Conservation (phyloP, 2,888 invertebrate species). For the Noctua comes region DNA sequence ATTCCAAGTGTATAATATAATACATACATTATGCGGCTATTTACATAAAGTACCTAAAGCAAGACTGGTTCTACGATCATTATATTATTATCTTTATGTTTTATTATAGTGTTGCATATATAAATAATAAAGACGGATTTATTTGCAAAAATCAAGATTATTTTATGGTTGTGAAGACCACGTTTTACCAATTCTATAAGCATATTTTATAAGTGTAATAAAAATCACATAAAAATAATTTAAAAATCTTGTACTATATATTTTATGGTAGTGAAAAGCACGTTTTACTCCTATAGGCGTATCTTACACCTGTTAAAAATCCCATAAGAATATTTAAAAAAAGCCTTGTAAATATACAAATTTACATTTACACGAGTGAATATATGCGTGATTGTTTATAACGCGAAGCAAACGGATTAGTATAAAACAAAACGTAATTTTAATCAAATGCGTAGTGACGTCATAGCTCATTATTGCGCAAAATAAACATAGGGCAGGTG, state of each 20-base stretch:
- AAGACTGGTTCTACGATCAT: conserved; percentile 2
- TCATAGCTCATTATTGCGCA: neutral
- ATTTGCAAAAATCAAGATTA: neutral
- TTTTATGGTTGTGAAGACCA: neutral
- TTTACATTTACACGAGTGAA: neutral
- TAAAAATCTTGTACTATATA: neutral
- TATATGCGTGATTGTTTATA: neutral
- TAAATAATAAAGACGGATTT: conserved; percentile 4
- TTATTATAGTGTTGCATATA: neutral
- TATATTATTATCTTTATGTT: neutral
- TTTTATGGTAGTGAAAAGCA: neutral
- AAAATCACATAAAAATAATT: neutral
- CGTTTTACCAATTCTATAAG: no score
- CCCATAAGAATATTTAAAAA: neutral
- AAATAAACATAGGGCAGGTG: neutral
- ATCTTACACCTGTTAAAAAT: neutral
- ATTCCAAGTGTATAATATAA: neutral
- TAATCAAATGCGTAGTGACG: conserved; percentile 18
- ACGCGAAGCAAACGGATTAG: neutral
- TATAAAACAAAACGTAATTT: neutral
- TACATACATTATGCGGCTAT: neutral
- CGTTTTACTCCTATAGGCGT: neutral
- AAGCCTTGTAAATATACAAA: neutral
- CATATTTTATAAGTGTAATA: neutral
- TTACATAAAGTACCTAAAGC: conserved; percentile 18